Evolutionary conservation across 2,888 invertebrate species (phyloP).

Genomic region (Sphecodes monilicornis): DNA sequence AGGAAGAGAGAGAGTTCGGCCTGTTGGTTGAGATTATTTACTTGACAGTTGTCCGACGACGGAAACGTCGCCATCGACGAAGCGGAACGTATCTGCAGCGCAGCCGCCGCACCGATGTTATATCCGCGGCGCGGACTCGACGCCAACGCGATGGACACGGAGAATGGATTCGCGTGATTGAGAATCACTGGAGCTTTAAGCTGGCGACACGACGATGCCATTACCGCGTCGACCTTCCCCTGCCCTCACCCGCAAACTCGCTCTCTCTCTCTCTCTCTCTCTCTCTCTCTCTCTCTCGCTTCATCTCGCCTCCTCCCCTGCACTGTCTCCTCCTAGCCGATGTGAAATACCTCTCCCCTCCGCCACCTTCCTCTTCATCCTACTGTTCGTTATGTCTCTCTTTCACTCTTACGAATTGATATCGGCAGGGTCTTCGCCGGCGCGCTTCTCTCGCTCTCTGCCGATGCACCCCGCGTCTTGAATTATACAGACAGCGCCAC

Average conservation of each 20-base stretch:
- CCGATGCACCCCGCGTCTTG: conserved; percentile 72
- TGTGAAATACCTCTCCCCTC: conserved; percentile 28
- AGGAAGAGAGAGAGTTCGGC: background rate
- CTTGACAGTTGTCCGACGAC: conserved; percentile 39
- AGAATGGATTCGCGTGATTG: conserved; percentile 73
- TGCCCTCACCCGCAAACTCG: conserved; percentile 49
- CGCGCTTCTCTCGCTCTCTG: conserved; percentile 38
- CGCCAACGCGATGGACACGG: conserved; percentile 59
- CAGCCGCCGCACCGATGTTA: conserved; percentile 21
- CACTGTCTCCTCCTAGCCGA: conserved; percentile 51
- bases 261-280: conserved; percentile 58
- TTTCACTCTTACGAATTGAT: conserved; percentile 40
- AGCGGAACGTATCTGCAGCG: conserved; percentile 34
- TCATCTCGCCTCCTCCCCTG: conserved; percentile 48
- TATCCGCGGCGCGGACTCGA: conserved; percentile 30
- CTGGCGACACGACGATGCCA: conserved; percentile 82
- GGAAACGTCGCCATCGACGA: conserved; percentile 43
- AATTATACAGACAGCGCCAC: conserved; percentile 82
- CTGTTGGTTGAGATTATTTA: conserved; percentile 44
- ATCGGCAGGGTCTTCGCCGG: conserved; percentile 17
- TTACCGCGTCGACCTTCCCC: conserved; percentile 77
- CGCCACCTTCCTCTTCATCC: conserved; percentile 20
- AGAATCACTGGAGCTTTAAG: conserved; percentile 80
- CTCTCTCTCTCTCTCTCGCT: conserved; percentile 58
- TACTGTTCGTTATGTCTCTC: conserved; percentile 16